Evolutionary conservation across 2,888 invertebrate genomes (phyloP).

Genomic region (Macropis europaea): DNA sequence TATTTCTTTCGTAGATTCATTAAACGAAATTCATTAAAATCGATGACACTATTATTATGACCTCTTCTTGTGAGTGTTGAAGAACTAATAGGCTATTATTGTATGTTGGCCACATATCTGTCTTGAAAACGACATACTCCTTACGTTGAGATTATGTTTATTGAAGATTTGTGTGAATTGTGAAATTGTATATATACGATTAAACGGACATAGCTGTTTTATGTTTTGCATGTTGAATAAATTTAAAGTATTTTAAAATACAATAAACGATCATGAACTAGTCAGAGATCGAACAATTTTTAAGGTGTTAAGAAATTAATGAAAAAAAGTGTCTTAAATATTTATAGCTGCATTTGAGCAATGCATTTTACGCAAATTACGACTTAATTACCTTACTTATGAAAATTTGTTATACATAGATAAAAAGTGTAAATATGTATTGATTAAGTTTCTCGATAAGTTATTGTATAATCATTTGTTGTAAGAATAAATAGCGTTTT

Average conservation of each 20-base stretch:
- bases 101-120: too few species aligned
- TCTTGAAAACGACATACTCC: neutral
- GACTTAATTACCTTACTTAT: conserved; percentile 2
- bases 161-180: neutral
- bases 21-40: too few species aligned
- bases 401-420: conserved; percentile 1
- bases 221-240: neutral
- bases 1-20: too few species aligned
- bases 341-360: neutral
- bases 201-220: neutral
- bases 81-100: too few species aligned
- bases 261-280: conserved; percentile 35
- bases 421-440: conserved; percentile 58
- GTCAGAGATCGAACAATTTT: conserved; percentile 42
- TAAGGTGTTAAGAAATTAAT: neutral
- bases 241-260: neutral
- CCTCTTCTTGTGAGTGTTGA: too few species aligned
- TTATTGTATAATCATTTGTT: conserved; percentile 55
- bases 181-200: neutral
- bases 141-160: neutral
- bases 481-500: conserved; percentile 45
- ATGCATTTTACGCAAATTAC: conserved; percentile 5
- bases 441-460: conserved; percentile 50
- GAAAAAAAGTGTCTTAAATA: neutral
- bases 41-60: too few species aligned